Base-by-base conservation (phyloP, 1,140 invertebrate species). In the Ceratina japonica region DNA sequence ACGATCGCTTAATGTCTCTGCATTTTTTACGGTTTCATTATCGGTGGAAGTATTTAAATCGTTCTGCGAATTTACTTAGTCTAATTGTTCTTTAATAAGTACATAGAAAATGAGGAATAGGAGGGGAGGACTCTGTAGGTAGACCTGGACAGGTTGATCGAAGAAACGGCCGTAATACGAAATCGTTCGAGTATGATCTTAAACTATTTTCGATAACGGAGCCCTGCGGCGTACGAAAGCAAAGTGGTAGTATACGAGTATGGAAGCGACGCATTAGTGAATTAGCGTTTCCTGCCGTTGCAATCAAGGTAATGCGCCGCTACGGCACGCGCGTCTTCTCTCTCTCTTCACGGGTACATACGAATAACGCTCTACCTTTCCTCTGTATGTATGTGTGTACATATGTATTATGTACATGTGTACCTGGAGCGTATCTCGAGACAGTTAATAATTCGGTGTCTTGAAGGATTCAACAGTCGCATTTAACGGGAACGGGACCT, bases 281-380 rank as follows among this genome's bases (percentile, higher is more conserved):
- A 90, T 90, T 90, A 90, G 84, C 87, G 86, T 88, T 89, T 89
- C 84, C 84, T 86, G 80, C 76, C 84, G 85, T 89, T 85, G 89
- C 89, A 90, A 90, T 90, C 89, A 90, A 86, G 88, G 89, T 90
- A 90, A 90, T 90, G 89, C 87, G 86, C 82, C 83, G 70, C 65
- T 72, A 81, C 75, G 81, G 70, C 83, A 84, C 82, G 86, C 81
- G 84, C 76, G n/a, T 16, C 27, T 69, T 71, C 79, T 65, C 12
- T 61, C 64, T 22, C 65, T 37, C 66, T 56, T 69, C 73, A 49
- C 20, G 15, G 59, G 8, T 75, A 37, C 22, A 52, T 51, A 10
- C 49, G 85, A 81, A 84, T 84, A 85, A 78, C 75, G 62, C 54
- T 59, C 61, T 58, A 31, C 81, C 64, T 68, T 73, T 70, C 58